Base-by-base conservation (phyloP, 2,113 vertebrate species). In the Nibea coibor region DNA sequence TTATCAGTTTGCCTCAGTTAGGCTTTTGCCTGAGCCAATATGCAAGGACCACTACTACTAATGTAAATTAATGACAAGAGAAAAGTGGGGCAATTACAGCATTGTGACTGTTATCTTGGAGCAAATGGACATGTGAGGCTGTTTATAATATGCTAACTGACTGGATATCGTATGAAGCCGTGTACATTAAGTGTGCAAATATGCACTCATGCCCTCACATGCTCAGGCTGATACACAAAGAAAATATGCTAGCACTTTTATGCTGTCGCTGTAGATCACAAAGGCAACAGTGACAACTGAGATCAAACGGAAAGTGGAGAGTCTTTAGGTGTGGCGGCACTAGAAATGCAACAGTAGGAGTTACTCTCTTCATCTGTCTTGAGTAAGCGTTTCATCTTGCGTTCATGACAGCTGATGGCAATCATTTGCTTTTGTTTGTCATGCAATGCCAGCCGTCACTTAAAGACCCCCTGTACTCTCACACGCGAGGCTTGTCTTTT, bases 51-150 rank as follows among this genome's bases (percentile, higher is more conserved):
- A 72, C 86, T 88, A 85, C 88, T 59, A 15, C 80, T 90, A 81
- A 89, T 92, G 88, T 90, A 91, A 93, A 93, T 90, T 82, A 88
- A 76, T 84, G 88, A 90, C 85, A 89, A 77, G 74, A 78, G 75
- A 89, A 39, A 80, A 84, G 78, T 42, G 31, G 58, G 56, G 42
- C 54, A 89, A 76, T 92, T 90, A 85, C 75, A 81, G 50, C 61
- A 48, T 74, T 85, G 88, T 87, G 85, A 81, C 65, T 77, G 64
- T 80, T 79, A 87, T 89, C 82, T 80, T 61, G 63, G 90, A 74
- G 69, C 43, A 83, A 82, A 88, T 88, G 64, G 22, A n/a, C 12
- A 35, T 20, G 22, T 9, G 45, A 75, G 43, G 68, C 67, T 31
- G 65, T 80, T 67, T 67, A 47, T 3, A 5, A 35, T 26, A 51